Evolutionary conservation across 2,888 invertebrate genomes (phyloP), one percentile per base, ranked within the genome.

Genomic region (Ptilodon capucinus): DNA sequence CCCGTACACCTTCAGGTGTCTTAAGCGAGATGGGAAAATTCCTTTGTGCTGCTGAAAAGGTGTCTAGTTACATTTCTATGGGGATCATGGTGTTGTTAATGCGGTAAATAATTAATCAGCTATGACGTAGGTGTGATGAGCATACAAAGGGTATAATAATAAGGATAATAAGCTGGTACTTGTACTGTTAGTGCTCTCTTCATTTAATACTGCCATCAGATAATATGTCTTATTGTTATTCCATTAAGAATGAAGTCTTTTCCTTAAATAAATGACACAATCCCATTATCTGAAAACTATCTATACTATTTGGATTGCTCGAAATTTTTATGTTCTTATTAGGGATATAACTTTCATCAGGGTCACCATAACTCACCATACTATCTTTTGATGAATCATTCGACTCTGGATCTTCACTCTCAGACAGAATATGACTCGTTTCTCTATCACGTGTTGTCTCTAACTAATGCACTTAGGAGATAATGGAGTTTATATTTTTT

Each of bases 51-150:
- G 41, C n/a, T 23, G 40, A 30, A 39, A 42, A 50, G 56, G 64
- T 57, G 53, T 71, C 70, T 64, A 59, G 76, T 74, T 71, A 64
- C 68, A 52, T 51, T 60, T 49, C 48, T 58, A 43, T 53, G 48
- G 51, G 53, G 40, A 51, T 51, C 53, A 60, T 55, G 34, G 48
- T 44, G 42, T 53, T 62, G 57, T 53, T 64, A 60, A 64, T 51
- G 63, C 49, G 57, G 63, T 68, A 69, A 71, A 76, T 74, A 78
- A 81, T 81, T 80, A 80, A 81, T 81, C 79, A 78, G 71, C 57
- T 74, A 68, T 79, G 76, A 80, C 66, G 71, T 61, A 76, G 76
- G 75, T 74, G 71, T 63, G 64, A 66, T 64, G 57, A 57, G 55
- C 36, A 48, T 63, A 73, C 71, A 71, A 74, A 69, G 64, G 67